Evolutionary conservation across 2,888 invertebrate genomes (phyloP).

Genomic region (Caenorhabditis parvicauda): DNA sequence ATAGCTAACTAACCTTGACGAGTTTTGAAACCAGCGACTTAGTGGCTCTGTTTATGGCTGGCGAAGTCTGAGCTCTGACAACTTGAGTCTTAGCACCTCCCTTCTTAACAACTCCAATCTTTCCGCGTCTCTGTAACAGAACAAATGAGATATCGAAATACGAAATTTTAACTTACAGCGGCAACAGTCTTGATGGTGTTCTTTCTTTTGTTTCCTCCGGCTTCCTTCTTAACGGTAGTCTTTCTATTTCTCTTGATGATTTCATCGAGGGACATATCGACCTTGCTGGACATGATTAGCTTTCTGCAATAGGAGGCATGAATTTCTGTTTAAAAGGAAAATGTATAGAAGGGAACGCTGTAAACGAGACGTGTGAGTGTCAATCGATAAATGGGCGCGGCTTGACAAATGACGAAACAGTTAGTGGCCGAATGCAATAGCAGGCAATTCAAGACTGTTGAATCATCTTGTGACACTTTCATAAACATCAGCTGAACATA

Average conservation of each 20-base stretch:
- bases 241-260: slow-evolving; percentile 18
- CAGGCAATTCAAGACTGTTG: too few relatives aligned
- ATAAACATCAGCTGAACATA: too few relatives aligned
- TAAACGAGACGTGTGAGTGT: too few relatives aligned
- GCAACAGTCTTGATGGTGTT: neutral
- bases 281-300: slow-evolving; percentile 18
- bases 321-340: neutral
- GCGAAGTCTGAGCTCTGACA: slow-evolving; percentile 6
- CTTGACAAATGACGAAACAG: neutral
- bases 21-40: slow-evolving; percentile 25
- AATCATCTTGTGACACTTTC: too few relatives aligned
- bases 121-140: too few relatives aligned
- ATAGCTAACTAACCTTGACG: slow-evolving; percentile 16
- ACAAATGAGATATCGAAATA: too few relatives aligned
- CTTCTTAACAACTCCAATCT: too few relatives aligned
- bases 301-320: neutral
- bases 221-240: neutral
- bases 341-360: too few relatives aligned
- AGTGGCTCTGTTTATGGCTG: slow-evolving; percentile 10
- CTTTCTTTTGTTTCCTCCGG: slow-evolving; percentile 9
- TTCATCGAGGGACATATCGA: slow-evolving; percentile 27
- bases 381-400: too few relatives aligned
- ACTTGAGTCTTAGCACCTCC: slow-evolving; percentile 1
- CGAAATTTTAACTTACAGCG: too few relatives aligned
- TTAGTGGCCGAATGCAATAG: too few relatives aligned